Evolutionary conservation across 1,140 invertebrate genomes (phyloP).

Genomic region (Zaprionus ornatus): DNA sequence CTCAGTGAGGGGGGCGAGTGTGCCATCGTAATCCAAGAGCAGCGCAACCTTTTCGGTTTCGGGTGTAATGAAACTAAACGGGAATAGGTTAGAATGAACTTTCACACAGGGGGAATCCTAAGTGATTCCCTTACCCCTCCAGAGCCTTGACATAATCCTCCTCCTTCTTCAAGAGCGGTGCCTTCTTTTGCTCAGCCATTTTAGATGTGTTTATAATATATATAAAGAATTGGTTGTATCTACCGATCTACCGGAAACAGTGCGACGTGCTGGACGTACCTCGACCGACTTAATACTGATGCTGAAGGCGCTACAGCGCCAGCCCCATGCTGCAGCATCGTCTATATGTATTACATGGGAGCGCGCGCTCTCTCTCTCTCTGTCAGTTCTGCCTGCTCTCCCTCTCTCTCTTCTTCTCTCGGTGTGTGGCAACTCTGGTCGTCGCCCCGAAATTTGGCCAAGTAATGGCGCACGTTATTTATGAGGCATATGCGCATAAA

Average conservation of each 20-base stretch:
- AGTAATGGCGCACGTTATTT: constrained; percentile 77
- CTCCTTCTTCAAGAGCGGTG: constrained; percentile 78
- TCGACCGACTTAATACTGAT: constrained; percentile 83
- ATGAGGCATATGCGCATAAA: constrained; percentile 77
- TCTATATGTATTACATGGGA: constrained; percentile 49
- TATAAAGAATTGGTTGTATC: constrained; percentile 55
- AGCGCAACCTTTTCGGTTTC: constrained; percentile 86
- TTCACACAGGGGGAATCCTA: too few relatives aligned
- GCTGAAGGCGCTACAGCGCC: constrained; percentile 45
- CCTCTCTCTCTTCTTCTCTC: neutral
- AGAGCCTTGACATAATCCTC: constrained; percentile 81
- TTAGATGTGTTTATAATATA: neutral
- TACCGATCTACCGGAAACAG: constrained; percentile 72
- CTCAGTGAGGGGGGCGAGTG: constrained; percentile 93
- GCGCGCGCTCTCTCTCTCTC: constrained; percentile 4
- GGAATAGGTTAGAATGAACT: too few relatives aligned
- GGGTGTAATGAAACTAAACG: constrained; percentile 72
- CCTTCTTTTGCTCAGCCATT: constrained; percentile 83
- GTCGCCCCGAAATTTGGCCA: constrained; percentile 49
- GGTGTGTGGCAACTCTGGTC: constrained; percentile 63
- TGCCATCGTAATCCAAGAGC: constrained; percentile 95
- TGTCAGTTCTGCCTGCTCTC: neutral
- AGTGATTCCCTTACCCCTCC: constrained; percentile 66
- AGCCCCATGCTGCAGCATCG: constrained; percentile 46
- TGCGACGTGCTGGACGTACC: constrained; percentile 79